These are phyloP conservation scores for Spicauda simplicius DNA, from an alignment of 2,888 invertebrate genomes.

Conservation along the genomic window DNA sequence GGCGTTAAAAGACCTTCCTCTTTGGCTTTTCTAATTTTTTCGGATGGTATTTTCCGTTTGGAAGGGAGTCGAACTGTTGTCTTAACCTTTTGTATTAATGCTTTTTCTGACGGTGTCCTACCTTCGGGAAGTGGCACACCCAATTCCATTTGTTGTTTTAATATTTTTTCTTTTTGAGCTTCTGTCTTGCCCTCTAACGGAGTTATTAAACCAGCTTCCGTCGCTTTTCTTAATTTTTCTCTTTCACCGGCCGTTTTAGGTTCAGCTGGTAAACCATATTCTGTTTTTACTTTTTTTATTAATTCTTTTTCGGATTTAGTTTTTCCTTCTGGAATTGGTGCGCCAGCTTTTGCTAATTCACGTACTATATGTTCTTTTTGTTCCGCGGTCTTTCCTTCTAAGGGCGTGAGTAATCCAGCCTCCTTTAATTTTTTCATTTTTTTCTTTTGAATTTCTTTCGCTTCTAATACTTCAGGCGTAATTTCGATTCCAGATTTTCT, in stretches of 20 bases:
- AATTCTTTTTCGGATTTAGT: conserved; percentile 47
- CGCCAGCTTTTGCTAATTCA: conserved; percentile 37
- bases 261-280: conserved; percentile 44
- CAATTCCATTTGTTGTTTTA: conserved; percentile 36
- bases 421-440: conserved; percentile 45
- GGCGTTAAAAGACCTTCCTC: not conserved
- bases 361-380: conserved; percentile 47
- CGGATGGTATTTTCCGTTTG: not conserved
- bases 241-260: conserved; percentile 36
- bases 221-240: conserved; percentile 40
- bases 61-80: not conserved
- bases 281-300: conserved; percentile 44
- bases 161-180: conserved; percentile 41
- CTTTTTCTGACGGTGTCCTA: not conserved
- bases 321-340: conserved; percentile 45
- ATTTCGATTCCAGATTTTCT: conserved; percentile 45
- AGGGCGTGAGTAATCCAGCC: conserved; percentile 43
- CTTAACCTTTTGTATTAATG: not conserved
- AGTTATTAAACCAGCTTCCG: conserved; percentile 42
- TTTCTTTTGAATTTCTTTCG: conserved; percentile 28
- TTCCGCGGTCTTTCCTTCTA: conserved; percentile 46
- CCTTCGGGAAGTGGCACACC: conserved; percentile 37
- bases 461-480: conserved; percentile 22
- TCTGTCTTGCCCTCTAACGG: conserved; percentile 42
- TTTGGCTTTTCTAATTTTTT: not conserved